Conservation (phyloP, 2,113 vertebrate species). For the Mobula birostris region DNA sequence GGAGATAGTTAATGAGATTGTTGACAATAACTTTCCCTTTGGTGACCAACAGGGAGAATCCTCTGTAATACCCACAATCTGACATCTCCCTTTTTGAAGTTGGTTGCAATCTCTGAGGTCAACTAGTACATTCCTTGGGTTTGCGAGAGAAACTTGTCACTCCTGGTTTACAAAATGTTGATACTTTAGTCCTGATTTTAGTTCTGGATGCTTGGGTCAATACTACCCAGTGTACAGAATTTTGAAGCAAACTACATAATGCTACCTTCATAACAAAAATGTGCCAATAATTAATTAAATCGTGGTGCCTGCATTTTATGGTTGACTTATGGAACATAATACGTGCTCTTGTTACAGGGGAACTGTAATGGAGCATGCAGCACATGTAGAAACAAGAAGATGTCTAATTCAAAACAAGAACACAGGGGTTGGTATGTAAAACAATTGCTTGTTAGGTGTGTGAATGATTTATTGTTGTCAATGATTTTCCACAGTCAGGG, state of each 20-base stretch:
- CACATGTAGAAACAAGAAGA: not conserved
- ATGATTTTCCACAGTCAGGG: not conserved
- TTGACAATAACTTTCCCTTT: too few relatives aligned
- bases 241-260: not conserved
- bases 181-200: not conserved
- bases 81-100: too few relatives aligned
- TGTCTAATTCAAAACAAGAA: not conserved
- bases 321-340: constrained; percentile 6
- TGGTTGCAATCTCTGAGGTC: too few relatives aligned
- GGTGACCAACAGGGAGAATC: too few relatives aligned
- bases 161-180: not conserved
- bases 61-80: too few relatives aligned
- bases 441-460: not conserved
- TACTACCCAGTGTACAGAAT: not conserved
- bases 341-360: not conserved
- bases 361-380: not conserved
- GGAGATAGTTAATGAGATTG: too few relatives aligned
- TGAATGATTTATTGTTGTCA: not conserved
- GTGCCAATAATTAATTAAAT: not conserved
- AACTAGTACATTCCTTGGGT: not conserved
- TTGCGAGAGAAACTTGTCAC: not conserved
- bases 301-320: not conserved
- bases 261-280: not conserved
- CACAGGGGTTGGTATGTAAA: not conserved
- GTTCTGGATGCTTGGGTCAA: not conserved